Percentiles rank a stretch among this genome's conserved stretches.
Conservation (phyloP, 1,140 invertebrate species). For the Drosophila leontia region DNA sequence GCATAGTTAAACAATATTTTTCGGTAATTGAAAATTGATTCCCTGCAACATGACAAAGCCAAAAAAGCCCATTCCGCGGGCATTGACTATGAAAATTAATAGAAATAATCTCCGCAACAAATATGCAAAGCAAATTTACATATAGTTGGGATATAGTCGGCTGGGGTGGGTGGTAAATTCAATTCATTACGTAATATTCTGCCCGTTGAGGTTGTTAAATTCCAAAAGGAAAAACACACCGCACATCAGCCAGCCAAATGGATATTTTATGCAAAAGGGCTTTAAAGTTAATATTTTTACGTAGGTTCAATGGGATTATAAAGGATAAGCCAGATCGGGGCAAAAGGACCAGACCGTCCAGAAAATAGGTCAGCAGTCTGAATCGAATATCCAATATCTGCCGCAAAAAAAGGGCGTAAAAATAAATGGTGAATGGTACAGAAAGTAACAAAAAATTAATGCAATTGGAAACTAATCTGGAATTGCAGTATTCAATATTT, state of each 20-base stretch:
- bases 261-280: conserved; percentile 56
- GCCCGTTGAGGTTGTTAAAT: conserved; percentile 41
- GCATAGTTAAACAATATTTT: conserved; percentile 56
- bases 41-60: conserved; percentile 41
- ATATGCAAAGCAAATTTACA: conserved; percentile 52
- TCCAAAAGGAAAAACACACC: conserved; percentile 18
- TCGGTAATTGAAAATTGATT: conserved; percentile 79
- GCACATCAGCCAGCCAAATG: conserved; percentile 21
- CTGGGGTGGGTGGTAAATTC: conserved; percentile 26
- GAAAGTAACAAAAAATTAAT: conserved; percentile 23
- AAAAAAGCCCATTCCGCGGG: conserved; percentile 16
- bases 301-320: conserved; percentile 45
- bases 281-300: conserved; percentile 61
- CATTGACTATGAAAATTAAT: conserved; percentile 60
- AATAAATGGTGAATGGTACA: conserved; percentile 7
- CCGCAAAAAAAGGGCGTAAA: conserved; percentile 6
- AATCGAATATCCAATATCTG: not conserved
- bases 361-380: conserved; percentile 33
- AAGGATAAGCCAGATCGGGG: conserved; percentile 30
- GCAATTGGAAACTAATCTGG: conserved; percentile 31
- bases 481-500: conserved; percentile 25
- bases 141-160: conserved; percentile 8
- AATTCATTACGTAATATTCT: conserved; percentile 51
- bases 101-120: conserved; percentile 55
- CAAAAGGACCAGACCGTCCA: not conserved